These are phyloP conservation scores for Carassius gibelio DNA, from an alignment of 2,113 vertebrate species.

Conservation along the genomic window DNA sequence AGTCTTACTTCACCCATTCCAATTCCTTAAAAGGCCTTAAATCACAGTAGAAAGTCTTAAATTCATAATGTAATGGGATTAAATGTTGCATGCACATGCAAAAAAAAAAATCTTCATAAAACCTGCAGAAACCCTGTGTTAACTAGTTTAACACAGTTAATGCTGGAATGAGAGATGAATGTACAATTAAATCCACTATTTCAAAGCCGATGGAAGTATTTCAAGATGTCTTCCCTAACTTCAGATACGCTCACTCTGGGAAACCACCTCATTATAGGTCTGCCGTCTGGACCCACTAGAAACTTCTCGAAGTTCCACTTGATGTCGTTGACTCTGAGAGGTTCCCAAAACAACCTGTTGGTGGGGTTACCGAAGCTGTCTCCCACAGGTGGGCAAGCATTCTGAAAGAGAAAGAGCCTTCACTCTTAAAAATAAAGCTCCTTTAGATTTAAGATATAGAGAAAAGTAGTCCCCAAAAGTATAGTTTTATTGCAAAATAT, in stretches of 20 bases:
- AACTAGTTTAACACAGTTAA: background rate
- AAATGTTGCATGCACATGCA: too few species aligned
- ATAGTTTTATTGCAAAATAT: too few species aligned
- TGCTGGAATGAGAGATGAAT: background rate
- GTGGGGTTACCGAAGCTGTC: slow-evolving; percentile 78
- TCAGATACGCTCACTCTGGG: slow-evolving; percentile 70
- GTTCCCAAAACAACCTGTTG: slow-evolving; percentile 86
- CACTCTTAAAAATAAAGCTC: too few species aligned
- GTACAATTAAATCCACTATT: background rate
- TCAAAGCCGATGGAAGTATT: slow-evolving; percentile 65
- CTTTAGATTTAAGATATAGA: too few species aligned
- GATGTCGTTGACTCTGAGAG: slow-evolving; percentile 84
- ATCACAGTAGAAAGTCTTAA: too few species aligned
- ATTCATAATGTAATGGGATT: too few species aligned
- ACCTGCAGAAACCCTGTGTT: background rate
- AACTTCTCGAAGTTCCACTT: slow-evolving; percentile 99
- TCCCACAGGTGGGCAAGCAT: slow-evolving; percentile 83
- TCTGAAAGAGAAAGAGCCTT: slow-evolving; percentile 68
- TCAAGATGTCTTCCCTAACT: slow-evolving; percentile 76
- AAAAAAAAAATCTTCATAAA: background rate
- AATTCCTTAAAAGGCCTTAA: too few species aligned
- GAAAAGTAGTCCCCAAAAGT: too few species aligned
- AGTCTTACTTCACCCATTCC: too few species aligned
- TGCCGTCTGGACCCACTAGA: slow-evolving; percentile 83
- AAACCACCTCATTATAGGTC: slow-evolving; percentile 87